Conservation (phyloP, 2,113 vertebrate genomes). For the Anarrhichthys ocellatus region DNA sequence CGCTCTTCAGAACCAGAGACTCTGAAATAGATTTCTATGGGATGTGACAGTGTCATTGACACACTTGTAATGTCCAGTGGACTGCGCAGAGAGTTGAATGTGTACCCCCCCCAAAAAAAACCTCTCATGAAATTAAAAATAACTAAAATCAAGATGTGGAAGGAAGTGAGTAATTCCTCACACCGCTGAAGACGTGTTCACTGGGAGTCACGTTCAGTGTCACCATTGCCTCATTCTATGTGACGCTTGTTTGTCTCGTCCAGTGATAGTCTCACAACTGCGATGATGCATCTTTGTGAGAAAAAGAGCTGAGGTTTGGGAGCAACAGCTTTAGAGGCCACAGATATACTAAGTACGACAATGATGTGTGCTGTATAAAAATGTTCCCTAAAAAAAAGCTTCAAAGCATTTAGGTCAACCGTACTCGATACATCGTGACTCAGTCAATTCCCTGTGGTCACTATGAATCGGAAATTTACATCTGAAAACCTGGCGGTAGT, state of each 20-base stretch:
- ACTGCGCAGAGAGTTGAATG: neutral
- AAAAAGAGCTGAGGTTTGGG: neutral
- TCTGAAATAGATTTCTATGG: neutral
- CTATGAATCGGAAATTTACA: constrained; percentile 26
- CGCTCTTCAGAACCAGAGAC: neutral
- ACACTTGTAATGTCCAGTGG: neutral
- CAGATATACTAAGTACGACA: neutral
- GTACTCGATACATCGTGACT: constrained; percentile 35
- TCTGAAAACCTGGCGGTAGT: neutral
- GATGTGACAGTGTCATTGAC: neutral
- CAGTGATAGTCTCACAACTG: neutral
- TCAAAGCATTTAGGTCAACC: constrained; percentile 29
- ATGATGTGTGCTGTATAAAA: neutral
- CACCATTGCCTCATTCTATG: neutral
- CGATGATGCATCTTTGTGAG: neutral
- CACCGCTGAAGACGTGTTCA: neutral
- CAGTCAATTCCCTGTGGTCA: constrained; percentile 19
- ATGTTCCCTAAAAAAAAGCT: constrained; percentile 9
- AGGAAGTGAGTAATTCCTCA: neutral
- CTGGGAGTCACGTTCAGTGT: neutral
- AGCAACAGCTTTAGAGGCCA: neutral
- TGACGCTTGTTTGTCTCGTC: neutral
- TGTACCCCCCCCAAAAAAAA: neutral
- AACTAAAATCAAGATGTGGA: neutral
- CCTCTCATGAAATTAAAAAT: neutral